Evolutionary conservation across 1,140 invertebrate genomes (phyloP), one percentile per base, ranked within the genome.

Genomic region (Bombus huntii): DNA sequence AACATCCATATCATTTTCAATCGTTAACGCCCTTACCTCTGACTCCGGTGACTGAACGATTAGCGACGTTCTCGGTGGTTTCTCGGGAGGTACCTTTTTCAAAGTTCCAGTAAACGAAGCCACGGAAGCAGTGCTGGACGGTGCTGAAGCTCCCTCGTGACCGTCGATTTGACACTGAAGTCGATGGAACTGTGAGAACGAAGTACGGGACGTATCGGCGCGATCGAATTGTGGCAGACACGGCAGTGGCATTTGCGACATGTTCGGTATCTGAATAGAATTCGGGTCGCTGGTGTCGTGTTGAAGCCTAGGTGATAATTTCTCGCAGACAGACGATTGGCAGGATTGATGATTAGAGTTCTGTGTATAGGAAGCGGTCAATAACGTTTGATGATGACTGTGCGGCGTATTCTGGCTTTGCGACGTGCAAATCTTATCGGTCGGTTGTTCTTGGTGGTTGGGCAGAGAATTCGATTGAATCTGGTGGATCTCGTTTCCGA

Each of bases 71-170:
- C 95, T 94, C n/a, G 95, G 95, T 57, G 95, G 95, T 81, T 95
- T 95, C 81, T 95, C 95, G 1, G 95, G 95, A 10, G 95, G 94
- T 44, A 95, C 92, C 73, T 95, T 95, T 89, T 95, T 95, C 81
- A 95, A 83, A 0, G 94, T 95, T 9, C 94, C 94, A 8, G 94
- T 93, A 80, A 95, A 93, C 42, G 92, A 92, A 0, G 74, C 79
- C 6, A 83, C 65, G 22, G 87, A 62, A n/a, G 84, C 79, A 10
- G 73, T 72, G 59, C 70, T 75, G 6, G 70, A 57, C 12, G 91
- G 71, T n/a, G 88, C 87, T 37, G 92, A 86, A 80, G 87, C 83
- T 73, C 84, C 89, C 53, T 95, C 93, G 79, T 91, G 80, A 47
- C 93, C 90, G 80, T 95, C 93, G 62, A 85, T 81, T 34, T 91